These are phyloP conservation scores for Parambassis ranga DNA, from an alignment of 2,797 vertebrate species.

Conservation along the genomic window DNA sequence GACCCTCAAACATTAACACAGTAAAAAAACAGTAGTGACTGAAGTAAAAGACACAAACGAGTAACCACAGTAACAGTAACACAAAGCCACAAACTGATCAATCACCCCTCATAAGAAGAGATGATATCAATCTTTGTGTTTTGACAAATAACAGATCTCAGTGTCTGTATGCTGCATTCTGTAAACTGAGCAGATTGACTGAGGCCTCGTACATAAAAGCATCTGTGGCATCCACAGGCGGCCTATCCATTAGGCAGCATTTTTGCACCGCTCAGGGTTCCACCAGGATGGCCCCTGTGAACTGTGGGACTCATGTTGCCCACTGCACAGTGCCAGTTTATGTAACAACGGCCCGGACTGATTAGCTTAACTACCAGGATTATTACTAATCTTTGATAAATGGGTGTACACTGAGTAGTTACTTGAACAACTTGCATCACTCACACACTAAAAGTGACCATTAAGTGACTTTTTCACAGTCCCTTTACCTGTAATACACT, in stretches of 20 bases:
- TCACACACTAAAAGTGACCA: not conserved
- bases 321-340: conserved; percentile 30
- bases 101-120: too few relatives aligned
- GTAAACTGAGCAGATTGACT: conserved; percentile 40
- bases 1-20: too few relatives aligned
- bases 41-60: too few relatives aligned
- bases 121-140: too few relatives aligned
- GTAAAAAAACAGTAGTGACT: too few relatives aligned
- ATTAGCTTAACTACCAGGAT: conserved; percentile 19
- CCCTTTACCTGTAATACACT: not conserved
- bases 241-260: conserved; percentile 36
- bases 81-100: too few relatives aligned
- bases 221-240: conserved; percentile 47
- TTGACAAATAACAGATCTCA: conserved; percentile 10
- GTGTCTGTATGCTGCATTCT: conserved; percentile 3
- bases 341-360: conserved; percentile 24
- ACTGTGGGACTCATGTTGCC: conserved; percentile 19
- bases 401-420: not conserved
- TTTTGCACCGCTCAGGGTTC: conserved; percentile 27
- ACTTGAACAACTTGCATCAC: not conserved
- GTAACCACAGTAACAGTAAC: too few relatives aligned
- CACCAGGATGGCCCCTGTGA: conserved; percentile 26
- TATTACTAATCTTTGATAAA: conserved; percentile 26
- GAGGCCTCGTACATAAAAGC: conserved; percentile 42
- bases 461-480: not conserved